These are phyloP conservation scores for cattle (Bos taurus) DNA, from an alignment of 2,113 vertebrate species.

Conservation along the genomic window ARS-UCD2.0 NC_037332.1:92434501-92435000, in stretches of 20 bases:
- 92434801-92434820: slow-evolving; percentile 86
- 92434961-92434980: slow-evolving; percentile 82
- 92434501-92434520: slow-evolving; percentile 93
- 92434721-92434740: slow-evolving; percentile 84
- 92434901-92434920: slow-evolving; percentile 91
- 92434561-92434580: slow-evolving; percentile 92
- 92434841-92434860: slow-evolving; percentile 90
- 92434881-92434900: slow-evolving; percentile 88
- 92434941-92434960: slow-evolving; percentile 83
- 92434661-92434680: slow-evolving; percentile 79
- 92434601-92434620: slow-evolving; percentile 84
- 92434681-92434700: slow-evolving; percentile 86
- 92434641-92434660: slow-evolving; percentile 81
- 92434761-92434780: slow-evolving; percentile 84
- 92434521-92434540: slow-evolving; percentile 95
- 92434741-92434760: slow-evolving; percentile 88
- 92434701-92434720: slow-evolving; percentile 85
- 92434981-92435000: slow-evolving; percentile 85
- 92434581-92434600: slow-evolving; percentile 88
- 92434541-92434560: slow-evolving; percentile 85
- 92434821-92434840: slow-evolving; percentile 89
- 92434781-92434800: slow-evolving; percentile 85
- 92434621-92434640: slow-evolving; percentile 85
- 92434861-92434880: slow-evolving; percentile 88
- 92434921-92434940: slow-evolving; percentile 88